phyloP scores from a whole-genome alignment of 2,797 vertebrate species.

The Sarcophilus harrisii region DNA sequence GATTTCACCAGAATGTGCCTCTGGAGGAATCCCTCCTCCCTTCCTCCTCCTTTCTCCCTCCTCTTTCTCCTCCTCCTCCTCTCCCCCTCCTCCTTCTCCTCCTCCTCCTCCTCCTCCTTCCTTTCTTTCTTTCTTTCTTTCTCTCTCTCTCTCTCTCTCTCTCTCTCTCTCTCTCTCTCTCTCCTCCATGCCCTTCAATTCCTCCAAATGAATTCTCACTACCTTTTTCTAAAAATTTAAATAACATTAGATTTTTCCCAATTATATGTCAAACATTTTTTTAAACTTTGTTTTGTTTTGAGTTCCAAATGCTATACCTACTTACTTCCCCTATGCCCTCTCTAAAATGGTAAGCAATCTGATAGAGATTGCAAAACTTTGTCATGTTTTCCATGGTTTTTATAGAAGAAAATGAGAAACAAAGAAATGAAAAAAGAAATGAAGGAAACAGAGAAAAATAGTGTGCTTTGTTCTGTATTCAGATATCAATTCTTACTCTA shows the following conservation, averaged over 20 bases:
- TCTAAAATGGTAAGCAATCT: no score
- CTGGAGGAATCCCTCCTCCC: not conserved
- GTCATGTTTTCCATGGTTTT: no score
- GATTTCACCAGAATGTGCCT: not conserved
- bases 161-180: no score
- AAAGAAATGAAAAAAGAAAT: no score
- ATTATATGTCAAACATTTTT: not conserved
- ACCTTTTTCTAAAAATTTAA: not conserved
- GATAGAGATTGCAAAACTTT: no score
- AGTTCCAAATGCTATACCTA: not conserved
- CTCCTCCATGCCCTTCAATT: not conserved
- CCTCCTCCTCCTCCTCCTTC: no score
- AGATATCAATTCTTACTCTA: not conserved
- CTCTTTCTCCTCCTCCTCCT: no score
- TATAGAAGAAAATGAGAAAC: no score
- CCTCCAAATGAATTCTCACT: not conserved
- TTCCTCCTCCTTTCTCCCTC: not conserved
- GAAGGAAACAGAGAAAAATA: not conserved
- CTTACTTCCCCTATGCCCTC: no score
- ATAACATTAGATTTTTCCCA: not conserved
- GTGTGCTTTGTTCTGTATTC: not conserved
- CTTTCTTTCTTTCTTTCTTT: no score
- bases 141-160: no score
- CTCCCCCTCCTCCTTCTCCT: no score
- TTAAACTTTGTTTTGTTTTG: not conserved